Evolutionary conservation across 2,888 invertebrate genomes (phyloP), one percentile per base, ranked within the genome.

Genomic region (Agrilus cyanescens): DNA sequence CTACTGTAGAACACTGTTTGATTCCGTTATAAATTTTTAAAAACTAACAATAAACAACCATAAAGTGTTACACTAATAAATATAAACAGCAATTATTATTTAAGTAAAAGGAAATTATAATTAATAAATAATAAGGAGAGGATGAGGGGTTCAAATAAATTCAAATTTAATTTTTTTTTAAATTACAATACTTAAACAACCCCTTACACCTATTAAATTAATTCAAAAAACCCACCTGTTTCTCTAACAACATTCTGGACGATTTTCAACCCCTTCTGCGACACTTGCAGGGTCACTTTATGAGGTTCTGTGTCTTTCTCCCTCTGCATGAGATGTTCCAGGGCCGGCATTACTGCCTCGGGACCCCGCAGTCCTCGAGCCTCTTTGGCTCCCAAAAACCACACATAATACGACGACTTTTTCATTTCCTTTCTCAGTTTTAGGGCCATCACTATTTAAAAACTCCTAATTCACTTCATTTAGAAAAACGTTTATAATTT

Each of bases 301-400:
- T 91, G 81, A 47, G 90, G 85, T 62, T 90, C 89, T 60, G 87
- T 80, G 58, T 87, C 82, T 49, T 82, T 75, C 51, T 91, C 86
- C 54, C 91, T 78, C 59, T 85, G 83, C 55, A 91, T 80, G 49
- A 95, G 71, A 59, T 87, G 81, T 52, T 82, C 77, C 53, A 93
- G 80, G 45, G 90, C 89, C 10, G 90, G 86, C 45, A 87, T 72
- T 42, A 93, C 85, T 57, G 82, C 89, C 60, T 88, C 85, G 54
- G 85, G 78, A 25, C 94, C 91, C 0, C 88, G 71, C 18, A 91
- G 69, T 0, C 89, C 94, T 55, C 87, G 82, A 44, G 90, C 87
- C 71, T 96, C 95, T 70, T 93, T 87, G 56, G 95, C 94, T 15
- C 96, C 96, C 58, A 96, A 76, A 72, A 95, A 89, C 85, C 88